Evolutionary conservation across 2,888 invertebrate genomes (phyloP).

Genomic region (Clanis bilineata): DNA sequence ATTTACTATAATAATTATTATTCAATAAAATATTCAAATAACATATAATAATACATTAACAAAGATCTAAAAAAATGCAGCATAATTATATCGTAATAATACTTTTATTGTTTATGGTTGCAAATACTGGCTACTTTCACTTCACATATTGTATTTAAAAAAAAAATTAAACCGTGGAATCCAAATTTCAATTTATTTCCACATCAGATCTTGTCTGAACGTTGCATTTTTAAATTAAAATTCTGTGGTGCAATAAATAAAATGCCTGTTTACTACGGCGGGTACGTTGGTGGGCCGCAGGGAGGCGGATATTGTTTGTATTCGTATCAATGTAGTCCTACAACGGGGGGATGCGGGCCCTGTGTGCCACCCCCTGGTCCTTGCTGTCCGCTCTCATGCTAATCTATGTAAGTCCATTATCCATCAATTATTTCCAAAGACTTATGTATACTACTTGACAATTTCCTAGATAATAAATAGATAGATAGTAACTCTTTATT

Average conservation of each 20-base stretch:
- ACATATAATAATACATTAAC: too few species aligned
- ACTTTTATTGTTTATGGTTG: too few species aligned
- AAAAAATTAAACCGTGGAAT: neutral
- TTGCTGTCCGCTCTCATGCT: conserved; percentile 47
- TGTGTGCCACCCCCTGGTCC: conserved; percentile 44
- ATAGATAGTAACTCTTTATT: too few species aligned
- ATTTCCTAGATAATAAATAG: too few species aligned
- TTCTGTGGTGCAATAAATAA: conserved; percentile 18
- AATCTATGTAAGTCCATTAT: conserved; percentile 26
- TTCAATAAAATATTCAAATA: too few species aligned
- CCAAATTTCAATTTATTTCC: neutral
- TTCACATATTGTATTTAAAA: too few species aligned
- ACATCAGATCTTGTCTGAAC: neutral
- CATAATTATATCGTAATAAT: too few species aligned
- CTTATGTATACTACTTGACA: too few species aligned
- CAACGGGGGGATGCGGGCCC: conserved; percentile 51
- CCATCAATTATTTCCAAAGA: too few species aligned
- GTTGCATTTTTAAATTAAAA: conserved; percentile 2
- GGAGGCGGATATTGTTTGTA: conserved; percentile 62
- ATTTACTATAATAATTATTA: too few species aligned
- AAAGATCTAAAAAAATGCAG: too few species aligned
- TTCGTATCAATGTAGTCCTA: conserved; percentile 43
- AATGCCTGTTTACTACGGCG: conserved; percentile 69
- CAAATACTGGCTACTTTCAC: too few species aligned
- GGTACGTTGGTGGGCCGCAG: conserved; percentile 63